phyloP scores from a whole-genome alignment of 1,140 invertebrate genomes.

The Asbolus verrucosus region DNA sequence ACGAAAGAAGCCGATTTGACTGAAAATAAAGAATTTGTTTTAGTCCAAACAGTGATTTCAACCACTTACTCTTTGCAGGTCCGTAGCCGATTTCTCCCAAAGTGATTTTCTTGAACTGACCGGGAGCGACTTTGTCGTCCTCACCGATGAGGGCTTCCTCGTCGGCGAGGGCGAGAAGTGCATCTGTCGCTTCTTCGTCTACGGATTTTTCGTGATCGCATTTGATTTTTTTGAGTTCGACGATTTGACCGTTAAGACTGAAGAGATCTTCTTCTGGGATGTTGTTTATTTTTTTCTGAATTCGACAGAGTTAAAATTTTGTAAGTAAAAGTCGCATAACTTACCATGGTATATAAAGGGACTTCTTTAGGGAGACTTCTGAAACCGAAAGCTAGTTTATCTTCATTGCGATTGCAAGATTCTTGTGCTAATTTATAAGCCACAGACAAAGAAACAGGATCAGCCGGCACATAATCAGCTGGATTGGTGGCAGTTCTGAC shows the following conservation, averaged over 20 bases:
- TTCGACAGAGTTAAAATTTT: not conserved
- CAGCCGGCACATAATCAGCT: conserved; percentile 47
- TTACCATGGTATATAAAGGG: conserved; percentile 2
- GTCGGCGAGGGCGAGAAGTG: conserved; percentile 47
- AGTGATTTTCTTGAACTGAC: conserved; percentile 51
- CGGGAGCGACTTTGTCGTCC: no score
- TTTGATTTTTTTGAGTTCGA: conserved; percentile 57
- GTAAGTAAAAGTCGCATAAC: not conserved
- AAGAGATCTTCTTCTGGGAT: conserved; percentile 57
- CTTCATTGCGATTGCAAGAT: conserved; percentile 49
- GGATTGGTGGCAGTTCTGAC: conserved; percentile 10
- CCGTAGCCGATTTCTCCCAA: conserved; percentile 58
- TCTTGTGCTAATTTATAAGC: conserved; percentile 54
- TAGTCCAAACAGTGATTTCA: no score
- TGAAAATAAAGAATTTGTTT: not conserved
- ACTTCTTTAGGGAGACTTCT: conserved; percentile 50
- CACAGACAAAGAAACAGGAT: conserved; percentile 53
- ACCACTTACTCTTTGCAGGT: conserved; percentile 52
- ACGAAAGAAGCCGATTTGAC: no score
- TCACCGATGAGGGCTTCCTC: no score
- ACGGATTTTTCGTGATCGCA: conserved; percentile 31
- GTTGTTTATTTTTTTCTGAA: conserved; percentile 40
- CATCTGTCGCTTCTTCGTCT: conserved; percentile 58
- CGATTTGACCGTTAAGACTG: conserved; percentile 57
- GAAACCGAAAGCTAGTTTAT: conserved; percentile 56